These are phyloP conservation scores for Eurytoma adleriae DNA, from an alignment of 2,888 invertebrate genomes.

Conservation along the genomic window DNA sequence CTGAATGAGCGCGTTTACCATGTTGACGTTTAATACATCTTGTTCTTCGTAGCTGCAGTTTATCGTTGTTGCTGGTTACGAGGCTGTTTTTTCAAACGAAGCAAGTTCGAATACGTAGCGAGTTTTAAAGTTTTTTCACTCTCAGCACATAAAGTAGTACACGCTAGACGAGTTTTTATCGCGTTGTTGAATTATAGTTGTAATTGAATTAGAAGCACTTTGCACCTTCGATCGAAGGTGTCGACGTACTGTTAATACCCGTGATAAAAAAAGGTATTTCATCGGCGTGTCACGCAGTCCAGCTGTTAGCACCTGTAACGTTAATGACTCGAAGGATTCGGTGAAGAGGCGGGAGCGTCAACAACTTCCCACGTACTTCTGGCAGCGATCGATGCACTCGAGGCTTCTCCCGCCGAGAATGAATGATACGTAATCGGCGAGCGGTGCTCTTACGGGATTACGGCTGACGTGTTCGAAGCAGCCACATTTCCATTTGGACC, in stretches of 20 bases:
- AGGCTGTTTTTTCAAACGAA: background rate
- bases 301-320: background rate
- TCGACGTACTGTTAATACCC: background rate
- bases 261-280: background rate
- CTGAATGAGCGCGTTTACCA: background rate
- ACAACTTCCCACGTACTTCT: background rate
- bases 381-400: background rate
- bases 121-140: conserved; percentile 20
- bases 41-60: background rate
- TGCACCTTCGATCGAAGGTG: background rate
- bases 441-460: background rate
- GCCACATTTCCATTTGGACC: too few species aligned
- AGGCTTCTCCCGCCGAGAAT: background rate
- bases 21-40: background rate
- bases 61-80: background rate
- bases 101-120: conserved; percentile 23
- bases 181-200: background rate
- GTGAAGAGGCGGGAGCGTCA: background rate
- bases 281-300: background rate
- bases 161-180: background rate
- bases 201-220: background rate
- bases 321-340: background rate
- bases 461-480: background rate
- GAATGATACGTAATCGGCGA: conserved; percentile 6
- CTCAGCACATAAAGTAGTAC: background rate